Conservation (phyloP, 2,113 vertebrate genomes). For the Gnathonemus echidnorhynchus region DNA sequence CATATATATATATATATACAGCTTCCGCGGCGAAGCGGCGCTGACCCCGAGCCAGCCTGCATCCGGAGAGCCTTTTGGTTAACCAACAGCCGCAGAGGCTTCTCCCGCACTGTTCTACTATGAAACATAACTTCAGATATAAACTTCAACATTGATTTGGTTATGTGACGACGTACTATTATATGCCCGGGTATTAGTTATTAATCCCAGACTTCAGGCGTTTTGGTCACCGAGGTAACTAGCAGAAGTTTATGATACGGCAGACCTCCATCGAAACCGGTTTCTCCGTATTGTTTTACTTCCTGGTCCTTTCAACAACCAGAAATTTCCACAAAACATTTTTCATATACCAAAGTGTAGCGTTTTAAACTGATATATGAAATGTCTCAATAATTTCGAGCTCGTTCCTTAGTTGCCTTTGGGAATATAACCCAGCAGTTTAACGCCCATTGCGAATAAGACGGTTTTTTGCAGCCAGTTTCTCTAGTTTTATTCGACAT, state of each 20-base stretch:
- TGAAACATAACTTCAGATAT: neutral
- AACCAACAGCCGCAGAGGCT: neutral
- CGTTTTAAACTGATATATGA: neutral
- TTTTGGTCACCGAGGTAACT: neutral
- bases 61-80: neutral
- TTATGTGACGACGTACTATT: neutral
- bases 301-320: neutral
- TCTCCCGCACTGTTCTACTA: neutral
- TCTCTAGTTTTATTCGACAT: neutral
- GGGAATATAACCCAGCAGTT: neutral
- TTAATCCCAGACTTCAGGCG: neutral
- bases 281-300: neutral
- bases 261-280: neutral
- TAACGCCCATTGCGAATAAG: neutral
- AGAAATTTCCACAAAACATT: neutral
- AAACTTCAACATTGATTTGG: neutral
- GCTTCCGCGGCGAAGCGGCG: too few relatives aligned
- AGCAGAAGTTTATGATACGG: neutral
- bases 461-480: neutral
- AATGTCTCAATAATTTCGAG: neutral
- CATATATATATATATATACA: neutral
- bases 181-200: neutral
- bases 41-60: too few relatives aligned
- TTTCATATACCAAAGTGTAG: too few relatives aligned
- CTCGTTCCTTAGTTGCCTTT: neutral